Percentiles rank a stretch among this genome's conserved stretches.
These are phyloP conservation scores for Callyntrura sp. DNA, from an alignment of 2,888 invertebrate species.

Conservation along the genomic window DNA sequence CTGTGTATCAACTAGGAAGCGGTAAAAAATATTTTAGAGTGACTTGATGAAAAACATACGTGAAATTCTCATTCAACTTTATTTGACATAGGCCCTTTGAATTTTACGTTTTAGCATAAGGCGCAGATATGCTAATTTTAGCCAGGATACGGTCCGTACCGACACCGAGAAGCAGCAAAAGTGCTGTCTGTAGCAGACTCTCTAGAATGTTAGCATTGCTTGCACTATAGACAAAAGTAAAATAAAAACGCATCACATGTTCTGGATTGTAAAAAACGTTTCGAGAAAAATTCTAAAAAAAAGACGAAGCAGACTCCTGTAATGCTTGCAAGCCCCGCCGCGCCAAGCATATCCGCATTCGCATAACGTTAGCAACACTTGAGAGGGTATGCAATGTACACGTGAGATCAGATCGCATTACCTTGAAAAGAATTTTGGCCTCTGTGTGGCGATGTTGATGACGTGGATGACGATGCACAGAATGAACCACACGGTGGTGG, in stretches of 20 bases:
- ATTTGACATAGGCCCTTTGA: too few relatives aligned
- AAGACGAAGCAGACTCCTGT: slow-evolving; percentile 20
- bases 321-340: neutral
- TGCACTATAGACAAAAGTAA: too few relatives aligned
- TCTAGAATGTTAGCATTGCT: too few relatives aligned
- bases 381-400: slow-evolving; percentile 17
- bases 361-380: neutral
- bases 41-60: neutral
- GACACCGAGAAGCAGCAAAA: too few relatives aligned
- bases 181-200: too few relatives aligned
- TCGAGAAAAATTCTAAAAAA: too few relatives aligned
- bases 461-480: slow-evolving; percentile 38
- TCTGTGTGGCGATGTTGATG: slow-evolving; percentile 47
- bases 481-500: neutral
- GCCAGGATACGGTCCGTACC: too few relatives aligned
- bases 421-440: slow-evolving; percentile 70
- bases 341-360: neutral
- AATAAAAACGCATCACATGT: too few relatives aligned
- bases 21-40: neutral
- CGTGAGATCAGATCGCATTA: slow-evolving; percentile 60
- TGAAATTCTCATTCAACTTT: too few relatives aligned
- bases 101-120: too few relatives aligned
- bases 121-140: too few relatives aligned
- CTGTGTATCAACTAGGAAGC: neutral
- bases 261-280: too few relatives aligned